Evolutionary conservation across 2,797 vertebrate genomes (phyloP).

Genomic region (Australoheros facetus): DNA sequence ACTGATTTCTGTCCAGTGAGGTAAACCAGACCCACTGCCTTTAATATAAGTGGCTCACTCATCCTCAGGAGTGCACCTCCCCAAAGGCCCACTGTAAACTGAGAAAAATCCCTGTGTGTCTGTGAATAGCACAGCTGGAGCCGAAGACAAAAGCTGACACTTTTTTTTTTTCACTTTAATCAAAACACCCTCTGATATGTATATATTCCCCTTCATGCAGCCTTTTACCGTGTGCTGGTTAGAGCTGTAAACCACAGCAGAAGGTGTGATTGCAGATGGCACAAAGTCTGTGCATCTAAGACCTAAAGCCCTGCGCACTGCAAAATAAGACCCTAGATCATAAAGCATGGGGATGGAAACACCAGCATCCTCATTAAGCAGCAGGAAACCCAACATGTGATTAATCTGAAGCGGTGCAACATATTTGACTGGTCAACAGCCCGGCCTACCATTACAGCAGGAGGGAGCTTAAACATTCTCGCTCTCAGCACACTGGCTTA

Average conservation of each 20-base stretch:
- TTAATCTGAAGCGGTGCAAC: constrained; percentile 29
- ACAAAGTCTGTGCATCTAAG: not conserved
- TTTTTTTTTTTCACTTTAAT: not conserved
- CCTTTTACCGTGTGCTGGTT: not conserved
- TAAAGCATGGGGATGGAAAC: not conserved
- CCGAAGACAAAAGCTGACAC: not conserved
- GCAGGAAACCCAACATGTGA: constrained; percentile 26
- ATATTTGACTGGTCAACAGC: constrained; percentile 38
- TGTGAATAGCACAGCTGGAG: not conserved
- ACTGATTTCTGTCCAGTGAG: not conserved
- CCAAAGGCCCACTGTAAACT: not conserved
- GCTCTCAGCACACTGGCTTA: constrained; percentile 6
- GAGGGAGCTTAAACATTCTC: not conserved
- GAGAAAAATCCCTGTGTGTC: not conserved
- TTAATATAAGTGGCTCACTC: not conserved
- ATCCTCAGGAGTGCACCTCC: not conserved
- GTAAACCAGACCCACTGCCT: not conserved
- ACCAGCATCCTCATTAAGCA: constrained; percentile 21
- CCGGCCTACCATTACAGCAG: constrained; percentile 5
- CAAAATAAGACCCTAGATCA: not conserved
- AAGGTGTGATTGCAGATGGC: not conserved
- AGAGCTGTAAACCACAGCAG: constrained; percentile 3
- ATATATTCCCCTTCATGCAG: not conserved
- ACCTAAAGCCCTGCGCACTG: not conserved
- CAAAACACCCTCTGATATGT: not conserved